Percentiles rank a stretch among this genome's conserved stretches.
Evolutionary conservation across 2,888 invertebrate species (phyloP).

Genomic region (Pasiphila rectangulata): DNA sequence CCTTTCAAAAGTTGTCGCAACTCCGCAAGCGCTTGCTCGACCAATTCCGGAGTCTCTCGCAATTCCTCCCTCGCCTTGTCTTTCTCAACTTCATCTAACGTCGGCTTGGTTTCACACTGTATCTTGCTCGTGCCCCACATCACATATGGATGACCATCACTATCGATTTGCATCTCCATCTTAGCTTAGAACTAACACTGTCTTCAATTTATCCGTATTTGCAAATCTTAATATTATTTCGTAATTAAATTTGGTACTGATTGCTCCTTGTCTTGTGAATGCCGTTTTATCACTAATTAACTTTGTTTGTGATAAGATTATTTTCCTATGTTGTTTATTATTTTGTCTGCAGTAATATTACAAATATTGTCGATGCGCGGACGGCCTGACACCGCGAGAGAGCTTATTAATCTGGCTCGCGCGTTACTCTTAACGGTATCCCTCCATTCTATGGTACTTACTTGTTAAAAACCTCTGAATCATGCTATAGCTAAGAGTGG

Average conservation of each 20-base stretch:
- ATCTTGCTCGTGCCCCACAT: constrained; percentile 82
- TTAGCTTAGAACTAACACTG: constrained; percentile 19
- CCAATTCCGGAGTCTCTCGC: constrained; percentile 85
- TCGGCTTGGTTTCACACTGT: constrained; percentile 82
- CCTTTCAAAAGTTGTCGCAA: constrained; percentile 82
- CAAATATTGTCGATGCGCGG: neutral
- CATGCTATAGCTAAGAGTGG: constrained; percentile 2
- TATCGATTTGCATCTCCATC: constrained; percentile 75
- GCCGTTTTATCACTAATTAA: too few species aligned
- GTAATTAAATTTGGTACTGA: too few species aligned
- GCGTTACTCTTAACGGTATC: constrained; percentile 51
- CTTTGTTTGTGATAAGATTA: too few species aligned
- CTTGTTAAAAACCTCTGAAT: constrained; percentile 21
- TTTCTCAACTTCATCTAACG: constrained; percentile 75
- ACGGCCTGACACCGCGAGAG: constrained; percentile 19
- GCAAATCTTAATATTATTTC: too few species aligned
- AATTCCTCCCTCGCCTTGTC: constrained; percentile 85
- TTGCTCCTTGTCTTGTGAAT: too few species aligned
- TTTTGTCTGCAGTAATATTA: neutral
- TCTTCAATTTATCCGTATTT: too few species aligned
- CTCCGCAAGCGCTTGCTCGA: constrained; percentile 80
- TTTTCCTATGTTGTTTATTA: too few species aligned
- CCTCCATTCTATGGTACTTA: constrained; percentile 34
- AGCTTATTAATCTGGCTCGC: constrained; percentile 39
- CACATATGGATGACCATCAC: constrained; percentile 81